A percentile compares a stretch with the other conserved stretches of the same genome.
These are phyloP conservation scores for Ferdinandea cuprea DNA, from an alignment of 2,888 invertebrate species.

Conservation along the genomic window DNA sequence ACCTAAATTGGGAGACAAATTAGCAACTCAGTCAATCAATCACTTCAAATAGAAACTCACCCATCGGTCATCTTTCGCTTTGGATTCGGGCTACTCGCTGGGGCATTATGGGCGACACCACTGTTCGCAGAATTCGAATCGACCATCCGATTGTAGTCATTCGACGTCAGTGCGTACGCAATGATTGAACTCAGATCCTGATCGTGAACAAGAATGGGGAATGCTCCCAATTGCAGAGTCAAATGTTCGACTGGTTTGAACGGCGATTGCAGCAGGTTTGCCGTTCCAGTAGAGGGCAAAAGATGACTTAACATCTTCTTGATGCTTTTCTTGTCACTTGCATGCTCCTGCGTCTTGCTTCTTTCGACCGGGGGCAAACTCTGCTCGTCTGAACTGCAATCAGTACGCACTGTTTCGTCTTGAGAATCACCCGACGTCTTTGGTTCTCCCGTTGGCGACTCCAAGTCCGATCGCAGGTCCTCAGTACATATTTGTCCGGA, in stretches of 20 bases:
- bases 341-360: constrained; percentile 57
- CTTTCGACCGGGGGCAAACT: constrained; percentile 62
- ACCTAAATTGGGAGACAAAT: constrained; percentile 38
- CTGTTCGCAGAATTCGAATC: constrained; percentile 81
- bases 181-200: constrained; percentile 93
- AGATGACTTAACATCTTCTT: constrained; percentile 88
- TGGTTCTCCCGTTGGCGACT: constrained; percentile 75
- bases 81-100: constrained; percentile 79
- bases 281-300: constrained; percentile 84
- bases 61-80: constrained; percentile 80
- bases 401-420: constrained; percentile 41
- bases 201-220: constrained; percentile 91
- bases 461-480: constrained; percentile 83
- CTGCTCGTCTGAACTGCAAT: constrained; percentile 68
- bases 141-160: constrained; percentile 87
- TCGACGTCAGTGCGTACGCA: constrained; percentile 90
- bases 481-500: constrained; percentile 82
- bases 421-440: constrained; percentile 40
- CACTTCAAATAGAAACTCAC: too few relatives aligned
- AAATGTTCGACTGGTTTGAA: constrained; percentile 88
- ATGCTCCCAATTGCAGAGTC: constrained; percentile 85
- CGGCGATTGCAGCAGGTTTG: constrained; percentile 84
- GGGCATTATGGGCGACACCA: constrained; percentile 28
- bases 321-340: constrained; percentile 85
- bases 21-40: not conserved